Base-by-base conservation (phyloP, 2,113 vertebrate genomes). In the human region DNA sequence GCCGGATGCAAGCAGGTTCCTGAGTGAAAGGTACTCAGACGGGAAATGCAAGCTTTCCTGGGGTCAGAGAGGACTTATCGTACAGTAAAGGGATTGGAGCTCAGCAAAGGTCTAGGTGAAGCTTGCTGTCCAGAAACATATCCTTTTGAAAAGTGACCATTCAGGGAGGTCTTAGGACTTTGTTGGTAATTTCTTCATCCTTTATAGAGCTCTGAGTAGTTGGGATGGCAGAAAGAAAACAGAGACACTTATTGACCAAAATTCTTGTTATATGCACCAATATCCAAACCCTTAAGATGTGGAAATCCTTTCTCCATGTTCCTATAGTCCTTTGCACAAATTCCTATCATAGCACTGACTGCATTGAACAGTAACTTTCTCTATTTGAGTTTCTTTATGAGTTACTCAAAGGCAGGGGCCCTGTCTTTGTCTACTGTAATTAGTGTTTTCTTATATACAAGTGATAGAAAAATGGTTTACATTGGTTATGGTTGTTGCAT, bases 131-230 rank as follows among this genome's bases (percentile, higher is more conserved):
- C 61, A 64, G 45, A 94, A 38, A 40, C 11, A 16, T 66, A 2
- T 30, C 16, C 11, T 91, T 86, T 23, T 32, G 64, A 50, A 89
- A 75, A 89, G 35, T 66, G 82, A 64, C 30, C 38, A 59, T 87
- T 45, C 61, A 14, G 23, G 55, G 30, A 79, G 20, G 11, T 50
- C 12, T 61, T 68, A 48, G 40, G 14, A 27, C 14, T 73, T 68
- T 27, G 32, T 94, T 76, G 32, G 18, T 45, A 35, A 89, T 86
- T 90, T 89, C n/a, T 75, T 92, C 20, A 72, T 20, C 17, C 35
- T 43, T 90, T 50, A 35, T 4, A 78, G 48, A 48, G 48, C 6
- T 40, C 73, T 82, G 11, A 92, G 50, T 86, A 78, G 11, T 70
- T 59, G 22, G 13, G 23, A 68, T 3, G 2, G 27, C 45, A 32